Base-by-base conservation (phyloP, 2,888 invertebrate species). In the Limnephilus marmoratus region DNA sequence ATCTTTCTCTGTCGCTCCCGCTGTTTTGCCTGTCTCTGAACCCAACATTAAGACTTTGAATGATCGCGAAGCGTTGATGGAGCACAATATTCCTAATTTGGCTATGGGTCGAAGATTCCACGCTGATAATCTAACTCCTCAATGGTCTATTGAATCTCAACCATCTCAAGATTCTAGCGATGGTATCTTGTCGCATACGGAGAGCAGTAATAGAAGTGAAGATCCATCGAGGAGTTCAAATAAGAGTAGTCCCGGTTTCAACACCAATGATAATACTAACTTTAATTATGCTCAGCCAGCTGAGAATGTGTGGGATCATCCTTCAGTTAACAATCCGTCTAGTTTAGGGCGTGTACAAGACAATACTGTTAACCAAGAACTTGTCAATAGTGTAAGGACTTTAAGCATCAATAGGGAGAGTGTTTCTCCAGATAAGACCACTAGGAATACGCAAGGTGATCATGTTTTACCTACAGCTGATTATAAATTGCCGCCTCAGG, bases 71-170 rank as follows among this genome's bases (percentile, higher is more conserved):
- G 94, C 94, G 90, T 94, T 95, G 11, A 95, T 95, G 94, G 96
- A 95, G 93, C 95, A 94, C 93, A 95, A 92, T 90, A 34, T 96
- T 94, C 96, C 95, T 91, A 96, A 95, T 94, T 95, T 96, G 94
- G 96, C 95, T 83, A 94, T 95, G 87, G 96, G 83, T 24, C 96
- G 95, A 93, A 95, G 96, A 83, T 95, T 95, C 92, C 95, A 96
- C 94, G 94, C 80, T 92, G 94, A 94, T 90, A 93, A 90, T 92
- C 92, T 94, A 92, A 94, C 97, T 34, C 97, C 97, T 3, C 97
- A 97, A 94, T 97, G 97, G 97, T 97, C 97, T 9, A 97, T 96
- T 91, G 97, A 97, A 94, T 97, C 97, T 80, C 97, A 97, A 94
- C 96, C 97, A 95, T 97, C 97, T 15, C 97, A 97, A 94, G 97